Percentiles rank a stretch among this genome's conserved stretches.
These are phyloP conservation scores for Dryobotodes eremita DNA, from an alignment of 2,888 invertebrate genomes.

Conservation along the genomic window DNA sequence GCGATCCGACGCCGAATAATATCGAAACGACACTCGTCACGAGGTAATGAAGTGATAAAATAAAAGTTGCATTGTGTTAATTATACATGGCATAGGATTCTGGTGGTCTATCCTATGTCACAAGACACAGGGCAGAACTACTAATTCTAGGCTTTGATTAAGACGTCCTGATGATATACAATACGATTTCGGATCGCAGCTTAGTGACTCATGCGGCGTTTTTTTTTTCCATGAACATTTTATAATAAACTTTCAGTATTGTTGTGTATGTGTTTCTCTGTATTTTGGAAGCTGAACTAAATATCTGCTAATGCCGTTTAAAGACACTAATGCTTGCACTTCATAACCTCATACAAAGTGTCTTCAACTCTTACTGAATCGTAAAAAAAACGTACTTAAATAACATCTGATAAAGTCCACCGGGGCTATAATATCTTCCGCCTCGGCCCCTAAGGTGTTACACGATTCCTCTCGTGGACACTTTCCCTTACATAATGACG, in stretches of 20 bases:
- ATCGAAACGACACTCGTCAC: background rate
- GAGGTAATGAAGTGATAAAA: conserved; percentile 4
- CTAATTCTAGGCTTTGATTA: background rate
- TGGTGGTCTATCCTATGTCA: background rate
- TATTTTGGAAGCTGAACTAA: background rate
- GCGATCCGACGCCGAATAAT: conserved; percentile 10
- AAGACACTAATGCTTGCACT: background rate
- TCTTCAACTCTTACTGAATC: conserved; percentile 18
- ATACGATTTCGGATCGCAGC: background rate
- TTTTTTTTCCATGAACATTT: background rate
- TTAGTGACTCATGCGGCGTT: no score
- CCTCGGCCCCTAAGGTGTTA: no score
- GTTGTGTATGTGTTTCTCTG: background rate
- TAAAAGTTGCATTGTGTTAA: background rate
- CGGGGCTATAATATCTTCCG: background rate
- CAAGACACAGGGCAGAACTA: background rate
- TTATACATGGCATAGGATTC: background rate
- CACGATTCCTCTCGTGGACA: background rate
- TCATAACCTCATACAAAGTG: conserved; percentile 2
- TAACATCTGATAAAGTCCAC: conserved; percentile 13
- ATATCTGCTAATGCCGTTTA: background rate
- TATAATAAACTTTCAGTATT: background rate
- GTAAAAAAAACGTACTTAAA: conserved; percentile 45
- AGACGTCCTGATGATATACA: background rate
- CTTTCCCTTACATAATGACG: conserved; percentile 33